These are phyloP conservation scores for Patella depressa DNA, from an alignment of 2,888 invertebrate genomes.

Conservation along the genomic window DNA sequence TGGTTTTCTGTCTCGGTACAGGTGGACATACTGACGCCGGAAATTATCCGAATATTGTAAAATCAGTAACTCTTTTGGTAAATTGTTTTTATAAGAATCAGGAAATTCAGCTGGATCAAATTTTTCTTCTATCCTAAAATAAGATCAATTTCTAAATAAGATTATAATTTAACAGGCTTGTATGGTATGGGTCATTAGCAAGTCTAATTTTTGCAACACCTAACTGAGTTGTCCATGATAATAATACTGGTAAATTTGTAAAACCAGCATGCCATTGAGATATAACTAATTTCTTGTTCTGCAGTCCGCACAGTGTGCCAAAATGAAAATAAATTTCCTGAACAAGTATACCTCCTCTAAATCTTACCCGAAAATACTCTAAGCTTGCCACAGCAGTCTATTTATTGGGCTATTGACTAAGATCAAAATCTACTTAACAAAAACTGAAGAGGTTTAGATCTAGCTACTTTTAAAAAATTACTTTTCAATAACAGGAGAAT, in stretches of 20 bases:
- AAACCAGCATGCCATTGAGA: too few relatives aligned
- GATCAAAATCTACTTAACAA: too few relatives aligned
- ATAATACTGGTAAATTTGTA: too few relatives aligned
- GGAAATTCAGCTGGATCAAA: conserved; percentile 69
- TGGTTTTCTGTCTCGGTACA: conserved; percentile 70
- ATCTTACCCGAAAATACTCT: not conserved
- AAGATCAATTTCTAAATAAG: too few relatives aligned
- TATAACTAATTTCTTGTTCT: too few relatives aligned
- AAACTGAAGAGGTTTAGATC: not conserved
- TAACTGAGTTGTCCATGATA: too few relatives aligned
- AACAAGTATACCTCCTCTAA: not conserved
- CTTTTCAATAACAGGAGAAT: conserved; percentile 55
- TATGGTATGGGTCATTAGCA: too few relatives aligned
- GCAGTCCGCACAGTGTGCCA: conserved; percentile 8
- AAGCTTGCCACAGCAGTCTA: not conserved
- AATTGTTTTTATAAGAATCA: conserved; percentile 67
- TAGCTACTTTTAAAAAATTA: conserved; percentile 31
- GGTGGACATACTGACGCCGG: conserved; percentile 70
- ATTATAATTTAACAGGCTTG: too few relatives aligned
- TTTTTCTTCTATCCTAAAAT: conserved; percentile 51
- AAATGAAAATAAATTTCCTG: not conserved
- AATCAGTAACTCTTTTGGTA: conserved; percentile 68
- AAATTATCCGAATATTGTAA: conserved; percentile 71
- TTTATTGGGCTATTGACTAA: not conserved
- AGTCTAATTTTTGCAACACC: too few relatives aligned